A percentile compares a stretch with the other conserved stretches of the same genome.
phyloP scores from a whole-genome alignment of 2,888 invertebrate genomes.

The Lomographa bimaculata region DNA sequence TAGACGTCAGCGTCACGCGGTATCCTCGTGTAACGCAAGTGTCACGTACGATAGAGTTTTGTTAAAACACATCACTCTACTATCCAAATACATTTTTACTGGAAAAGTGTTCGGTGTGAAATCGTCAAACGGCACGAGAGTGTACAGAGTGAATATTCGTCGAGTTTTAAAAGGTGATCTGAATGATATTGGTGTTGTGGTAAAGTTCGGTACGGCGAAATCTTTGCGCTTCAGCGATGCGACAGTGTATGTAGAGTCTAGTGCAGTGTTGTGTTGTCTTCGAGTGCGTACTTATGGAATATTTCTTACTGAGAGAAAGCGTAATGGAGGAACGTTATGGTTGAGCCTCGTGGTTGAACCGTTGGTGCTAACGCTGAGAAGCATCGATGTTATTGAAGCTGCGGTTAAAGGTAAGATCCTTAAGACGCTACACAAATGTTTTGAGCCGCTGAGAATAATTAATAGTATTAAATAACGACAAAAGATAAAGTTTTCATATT shows the following conservation, averaged over 20 bases:
- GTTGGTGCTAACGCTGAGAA: constrained; percentile 60
- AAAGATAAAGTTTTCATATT: too few relatives aligned
- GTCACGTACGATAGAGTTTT: constrained; percentile 55
- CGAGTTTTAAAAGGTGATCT: constrained; percentile 72
- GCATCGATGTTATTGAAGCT: constrained; percentile 66
- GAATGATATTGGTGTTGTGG: constrained; percentile 59
- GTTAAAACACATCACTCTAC: constrained; percentile 59
- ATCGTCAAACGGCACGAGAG: constrained; percentile 46
- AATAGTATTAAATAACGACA: too few relatives aligned
- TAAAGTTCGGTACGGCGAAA: constrained; percentile 54
- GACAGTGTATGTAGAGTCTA: constrained; percentile 58
- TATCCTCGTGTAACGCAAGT: constrained; percentile 46
- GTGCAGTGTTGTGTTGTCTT: constrained; percentile 49
- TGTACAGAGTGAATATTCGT: constrained; percentile 70
- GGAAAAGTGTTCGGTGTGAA: constrained; percentile 65
- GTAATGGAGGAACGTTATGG: constrained; percentile 36
- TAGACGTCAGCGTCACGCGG: constrained; percentile 36
- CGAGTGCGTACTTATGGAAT: constrained; percentile 66
- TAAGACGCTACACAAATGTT: too few relatives aligned
- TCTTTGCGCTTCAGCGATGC: constrained; percentile 65
- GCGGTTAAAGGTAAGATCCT: constrained; percentile 65
- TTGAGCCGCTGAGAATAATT: constrained; percentile 5
- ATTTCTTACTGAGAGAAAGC: constrained; percentile 61
- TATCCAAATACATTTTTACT: constrained; percentile 69
- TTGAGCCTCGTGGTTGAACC: constrained; percentile 65